Percentiles rank a stretch among this genome's conserved stretches.
These are phyloP conservation scores for Eolophus roseicapilla DNA, from an alignment of 2,113 vertebrate genomes.

Conservation along the genomic window DNA sequence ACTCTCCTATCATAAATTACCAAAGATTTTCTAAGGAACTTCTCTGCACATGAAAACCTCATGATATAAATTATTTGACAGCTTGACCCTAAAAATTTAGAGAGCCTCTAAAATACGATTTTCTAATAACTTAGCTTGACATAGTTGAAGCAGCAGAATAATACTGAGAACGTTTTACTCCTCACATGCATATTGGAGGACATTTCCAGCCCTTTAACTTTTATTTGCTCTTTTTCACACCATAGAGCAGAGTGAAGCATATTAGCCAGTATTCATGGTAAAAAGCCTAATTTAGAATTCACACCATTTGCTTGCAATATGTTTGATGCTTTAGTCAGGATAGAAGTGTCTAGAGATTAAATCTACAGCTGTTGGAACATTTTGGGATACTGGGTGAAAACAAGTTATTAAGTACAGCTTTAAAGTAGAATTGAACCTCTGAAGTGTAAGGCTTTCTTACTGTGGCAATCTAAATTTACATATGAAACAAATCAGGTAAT, in stretches of 20 bases:
- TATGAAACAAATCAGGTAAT: background rate
- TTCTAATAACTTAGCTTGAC: background rate
- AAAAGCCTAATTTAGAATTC: slow-evolving; percentile 17
- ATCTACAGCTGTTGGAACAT: background rate
- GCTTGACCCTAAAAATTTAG: background rate
- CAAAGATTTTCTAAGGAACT: background rate
- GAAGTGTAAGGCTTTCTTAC: background rate
- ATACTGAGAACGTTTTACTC: background rate
- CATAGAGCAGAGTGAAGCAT: background rate
- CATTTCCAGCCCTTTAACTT: background rate
- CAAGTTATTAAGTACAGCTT: background rate
- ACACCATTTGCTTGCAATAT: background rate
- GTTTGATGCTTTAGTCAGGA: background rate
- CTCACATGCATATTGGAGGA: background rate
- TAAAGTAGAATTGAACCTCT: slow-evolving; percentile 2
- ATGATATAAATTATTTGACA: background rate
- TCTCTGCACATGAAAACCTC: background rate
- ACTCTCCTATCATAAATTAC: background rate
- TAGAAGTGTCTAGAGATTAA: slow-evolving; percentile 14
- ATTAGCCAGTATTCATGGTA: background rate
- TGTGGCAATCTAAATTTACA: background rate
- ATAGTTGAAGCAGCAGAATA: background rate
- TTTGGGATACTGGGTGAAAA: slow-evolving; percentile 3
- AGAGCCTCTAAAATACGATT: background rate
- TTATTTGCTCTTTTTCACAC: slow-evolving; percentile 6